Base-by-base conservation (phyloP, 2,888 invertebrate species). In the Andrena bicolor region DNA sequence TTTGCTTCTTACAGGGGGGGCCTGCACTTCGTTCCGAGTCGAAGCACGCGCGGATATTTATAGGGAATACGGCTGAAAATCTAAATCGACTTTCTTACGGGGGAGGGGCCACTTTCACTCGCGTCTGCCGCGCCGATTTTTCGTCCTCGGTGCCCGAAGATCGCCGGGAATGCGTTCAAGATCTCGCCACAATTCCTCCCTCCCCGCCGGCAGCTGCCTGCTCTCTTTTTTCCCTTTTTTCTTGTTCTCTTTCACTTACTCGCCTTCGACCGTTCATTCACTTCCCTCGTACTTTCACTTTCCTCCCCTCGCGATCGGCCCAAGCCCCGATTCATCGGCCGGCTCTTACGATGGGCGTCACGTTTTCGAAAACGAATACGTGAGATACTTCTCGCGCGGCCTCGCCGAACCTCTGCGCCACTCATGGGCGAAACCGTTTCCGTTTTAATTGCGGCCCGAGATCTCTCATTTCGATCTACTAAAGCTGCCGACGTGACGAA, bases 71-170 rank as follows among this genome's bases (percentile, higher is more conserved):
- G 48, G 68, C 63, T 61, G 87, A 84, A 88, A 86, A 78, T 82
- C 77, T 66, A 60, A 56, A 61, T 68, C 61, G 66, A 83, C 87
- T 88, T 88, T 88, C 88, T 85, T 87, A 64, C 32, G 48, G 60
- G 48, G 26, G 16, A 41, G 41, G 41, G 41, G 41, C 41, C 87
- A 76, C 86, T 86, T 86, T 86, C 86, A 86, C 86, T 81, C 80
- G 66, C 66, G 64, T 48, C 51, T 13, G 30, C 63, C 51, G 35
- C 30, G 51, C 68, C 53, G 58, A 73, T 88, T 86, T 86, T 88
- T 88, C 82, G 86, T 82, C 76, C 80, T 68, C 56, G 69, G 78
- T 58, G 78, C 16, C 26, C 61, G 72, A 64, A 51, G 49, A 73
- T 81, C 70, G 66, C 72, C 64, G 53, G 68, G 72, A 73, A 70